Conservation (phyloP, 2,113 vertebrate species). For the Chaetops frenatus region DNA sequence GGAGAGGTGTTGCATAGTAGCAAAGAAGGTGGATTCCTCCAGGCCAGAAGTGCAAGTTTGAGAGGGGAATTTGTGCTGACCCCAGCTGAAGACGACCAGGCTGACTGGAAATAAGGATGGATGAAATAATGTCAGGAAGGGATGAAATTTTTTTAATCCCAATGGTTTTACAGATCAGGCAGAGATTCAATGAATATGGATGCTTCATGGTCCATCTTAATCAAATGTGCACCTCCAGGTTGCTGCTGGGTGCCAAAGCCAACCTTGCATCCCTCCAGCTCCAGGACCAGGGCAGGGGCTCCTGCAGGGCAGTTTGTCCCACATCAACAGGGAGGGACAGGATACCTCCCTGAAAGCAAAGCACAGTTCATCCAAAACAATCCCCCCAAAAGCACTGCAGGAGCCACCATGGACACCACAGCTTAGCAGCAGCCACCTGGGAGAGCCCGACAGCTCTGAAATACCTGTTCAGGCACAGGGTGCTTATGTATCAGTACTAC, state of each 20-base stretch:
- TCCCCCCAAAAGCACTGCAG: neutral
- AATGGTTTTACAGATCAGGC: neutral
- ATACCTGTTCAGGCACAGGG: neutral
- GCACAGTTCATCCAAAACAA: neutral
- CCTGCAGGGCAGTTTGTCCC: neutral
- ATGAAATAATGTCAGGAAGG: neutral
- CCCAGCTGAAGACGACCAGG: neutral
- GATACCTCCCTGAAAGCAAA: neutral
- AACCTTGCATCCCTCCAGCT: neutral
- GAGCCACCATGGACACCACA: neutral
- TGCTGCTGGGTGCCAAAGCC: neutral
- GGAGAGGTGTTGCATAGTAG: neutral
- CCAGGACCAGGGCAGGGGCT: rapidly evolving
- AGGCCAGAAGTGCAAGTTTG: neutral
- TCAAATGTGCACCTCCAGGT: rapidly evolving
- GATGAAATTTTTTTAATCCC: neutral
- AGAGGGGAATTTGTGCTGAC: neutral
- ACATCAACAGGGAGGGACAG: neutral
- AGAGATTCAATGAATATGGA: neutral
- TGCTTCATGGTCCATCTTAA: neutral
- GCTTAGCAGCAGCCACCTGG: neutral
- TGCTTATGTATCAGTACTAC: neutral
- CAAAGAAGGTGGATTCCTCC: neutral
- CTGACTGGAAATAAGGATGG: neutral
- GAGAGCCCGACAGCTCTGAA: neutral